Conservation (phyloP, 2,113 vertebrate genomes). For the Dinomys branickii region DNA sequence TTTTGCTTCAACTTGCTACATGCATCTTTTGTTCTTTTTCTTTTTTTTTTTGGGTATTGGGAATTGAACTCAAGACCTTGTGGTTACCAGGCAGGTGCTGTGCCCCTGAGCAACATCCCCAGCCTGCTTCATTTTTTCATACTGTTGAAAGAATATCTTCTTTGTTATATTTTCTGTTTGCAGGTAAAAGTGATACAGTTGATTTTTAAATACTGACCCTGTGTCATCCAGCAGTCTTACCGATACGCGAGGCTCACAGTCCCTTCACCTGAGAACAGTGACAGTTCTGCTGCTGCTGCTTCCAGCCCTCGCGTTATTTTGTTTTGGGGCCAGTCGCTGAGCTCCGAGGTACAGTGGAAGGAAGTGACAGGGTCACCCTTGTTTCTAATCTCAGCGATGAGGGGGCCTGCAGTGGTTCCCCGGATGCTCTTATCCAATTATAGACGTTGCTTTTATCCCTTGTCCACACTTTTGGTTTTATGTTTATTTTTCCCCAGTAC, state of each 20-base stretch:
- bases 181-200: neutral
- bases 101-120: too few species aligned
- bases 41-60: too few species aligned
- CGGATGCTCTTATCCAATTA: neutral
- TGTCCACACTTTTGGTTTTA: neutral
- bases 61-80: too few species aligned
- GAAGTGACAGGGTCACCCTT: neutral
- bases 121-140: neutral
- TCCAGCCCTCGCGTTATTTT: neutral
- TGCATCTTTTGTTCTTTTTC: too few species aligned
- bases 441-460: neutral
- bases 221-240: neutral
- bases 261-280: neutral
- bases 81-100: too few species aligned
- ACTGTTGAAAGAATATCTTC: neutral
- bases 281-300: neutral
- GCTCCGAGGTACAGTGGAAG: neutral
- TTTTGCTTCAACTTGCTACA: neutral
- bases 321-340: neutral
- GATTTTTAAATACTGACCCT: neutral
- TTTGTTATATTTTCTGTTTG: neutral
- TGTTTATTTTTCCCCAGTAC: neutral
- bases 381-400: neutral
- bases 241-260: neutral
- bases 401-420: neutral